Evolutionary conservation across 2,888 invertebrate genomes (phyloP).

Genomic region (Rhagium mordax): DNA sequence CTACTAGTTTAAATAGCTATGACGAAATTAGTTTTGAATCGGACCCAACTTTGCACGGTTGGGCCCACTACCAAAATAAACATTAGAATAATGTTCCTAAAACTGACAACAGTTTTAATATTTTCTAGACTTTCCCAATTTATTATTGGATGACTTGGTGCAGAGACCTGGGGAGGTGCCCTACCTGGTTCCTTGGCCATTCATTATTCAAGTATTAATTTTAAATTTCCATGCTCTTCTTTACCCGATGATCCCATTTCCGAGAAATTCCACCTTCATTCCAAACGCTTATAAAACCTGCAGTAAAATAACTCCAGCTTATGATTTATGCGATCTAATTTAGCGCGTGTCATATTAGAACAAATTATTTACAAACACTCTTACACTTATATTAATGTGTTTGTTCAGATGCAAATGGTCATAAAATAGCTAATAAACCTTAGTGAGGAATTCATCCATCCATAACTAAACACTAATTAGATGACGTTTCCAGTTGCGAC

Average conservation of each 20-base stretch:
- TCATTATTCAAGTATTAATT: no score
- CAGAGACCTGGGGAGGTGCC: no score
- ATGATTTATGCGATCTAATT: conserved; percentile 26
- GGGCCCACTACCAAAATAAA: no score
- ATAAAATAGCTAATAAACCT: conserved; percentile 44
- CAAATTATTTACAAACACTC: conserved; percentile 33
- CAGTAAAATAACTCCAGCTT: not conserved
- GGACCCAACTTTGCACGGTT: no score
- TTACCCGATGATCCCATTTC: not conserved
- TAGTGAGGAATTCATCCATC: conserved; percentile 43
- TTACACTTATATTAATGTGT: conserved; percentile 34
- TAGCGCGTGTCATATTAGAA: conserved; percentile 28
- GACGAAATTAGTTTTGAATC: not conserved
- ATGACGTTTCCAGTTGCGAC: conserved; percentile 31
- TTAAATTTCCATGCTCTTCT: no score
- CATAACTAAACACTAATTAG: conserved; percentile 45
- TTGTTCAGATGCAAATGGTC: conserved; percentile 41
- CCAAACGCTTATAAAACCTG: not conserved
- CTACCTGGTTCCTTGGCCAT: no score
- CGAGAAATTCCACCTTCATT: not conserved
- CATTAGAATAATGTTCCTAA: no score
- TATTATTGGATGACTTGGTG: no score
- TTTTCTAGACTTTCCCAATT: no score
- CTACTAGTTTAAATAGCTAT: not conserved
- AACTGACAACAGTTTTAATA: no score